phyloP scores from a whole-genome alignment of 2,113 vertebrate species.

The Meleagris gallopavo region DNA sequence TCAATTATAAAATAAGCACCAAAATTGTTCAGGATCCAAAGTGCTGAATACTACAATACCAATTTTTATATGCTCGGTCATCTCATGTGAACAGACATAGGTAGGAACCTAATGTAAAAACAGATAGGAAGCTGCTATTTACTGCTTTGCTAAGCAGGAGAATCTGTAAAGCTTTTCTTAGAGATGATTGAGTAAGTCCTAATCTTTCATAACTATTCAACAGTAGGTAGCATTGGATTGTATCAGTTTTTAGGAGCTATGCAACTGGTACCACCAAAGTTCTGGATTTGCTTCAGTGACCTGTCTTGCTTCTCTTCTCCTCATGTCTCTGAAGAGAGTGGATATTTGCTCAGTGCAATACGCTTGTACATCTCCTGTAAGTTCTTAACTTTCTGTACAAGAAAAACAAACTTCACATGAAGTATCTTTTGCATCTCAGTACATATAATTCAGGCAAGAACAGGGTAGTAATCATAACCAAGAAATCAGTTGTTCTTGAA shows the following conservation, averaged over 20 bases:
- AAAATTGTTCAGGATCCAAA: neutral
- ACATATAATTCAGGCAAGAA: neutral
- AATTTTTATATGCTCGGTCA: neutral
- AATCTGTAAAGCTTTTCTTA: neutral
- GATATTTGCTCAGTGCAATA: neutral
- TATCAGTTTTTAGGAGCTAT: neutral
- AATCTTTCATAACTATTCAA: neutral
- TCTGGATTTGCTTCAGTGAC: neutral
- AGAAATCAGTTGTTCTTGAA: neutral
- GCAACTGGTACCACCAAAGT: neutral
- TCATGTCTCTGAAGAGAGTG: neutral
- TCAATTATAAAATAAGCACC: neutral
- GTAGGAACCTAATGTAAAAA: neutral
- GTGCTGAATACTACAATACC: neutral
- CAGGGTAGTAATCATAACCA: neutral
- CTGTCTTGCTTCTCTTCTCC: neutral
- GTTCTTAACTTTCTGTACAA: neutral
- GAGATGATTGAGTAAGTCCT: neutral
- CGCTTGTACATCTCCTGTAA: neutral
- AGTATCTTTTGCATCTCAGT: neutral
- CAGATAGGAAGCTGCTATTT: neutral
- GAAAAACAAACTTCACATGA: neutral
- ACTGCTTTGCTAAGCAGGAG: neutral
- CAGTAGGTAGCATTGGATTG: neutral
- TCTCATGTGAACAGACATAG: neutral